A percentile compares a stretch with the other conserved stretches of the same genome.
These are phyloP conservation scores for Halocaridina rubra DNA, from an alignment of 2,888 invertebrate species.

Conservation along the genomic window DNA sequence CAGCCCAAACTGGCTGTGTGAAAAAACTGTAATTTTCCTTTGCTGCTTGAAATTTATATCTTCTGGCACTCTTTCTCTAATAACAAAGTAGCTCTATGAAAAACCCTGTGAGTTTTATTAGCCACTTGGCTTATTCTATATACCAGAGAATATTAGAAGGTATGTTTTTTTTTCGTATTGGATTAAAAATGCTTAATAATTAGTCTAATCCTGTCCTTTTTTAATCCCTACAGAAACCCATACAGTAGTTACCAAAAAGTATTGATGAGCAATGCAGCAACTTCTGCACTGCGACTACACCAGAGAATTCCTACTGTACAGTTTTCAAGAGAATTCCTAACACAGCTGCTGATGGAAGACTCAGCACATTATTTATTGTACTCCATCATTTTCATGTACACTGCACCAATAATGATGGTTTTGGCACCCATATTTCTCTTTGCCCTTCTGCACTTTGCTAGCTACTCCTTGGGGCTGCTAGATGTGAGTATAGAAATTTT, in stretches of 20 bases:
- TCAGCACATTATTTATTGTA: constrained; percentile 97
- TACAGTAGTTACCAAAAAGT: constrained; percentile 83
- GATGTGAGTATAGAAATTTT: constrained; percentile 92
- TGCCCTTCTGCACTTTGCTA: constrained; percentile 90
- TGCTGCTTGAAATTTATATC: no score
- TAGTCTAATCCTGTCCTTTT: no score
- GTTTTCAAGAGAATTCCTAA: constrained; percentile 85
- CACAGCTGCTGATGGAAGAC: constrained; percentile 68
- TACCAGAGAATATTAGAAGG: no score
- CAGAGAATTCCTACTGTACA: constrained; percentile 89
- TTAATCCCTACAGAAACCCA: constrained; percentile 56
- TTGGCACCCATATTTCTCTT: constrained; percentile 91
- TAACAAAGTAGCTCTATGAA: no score
- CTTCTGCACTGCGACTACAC: constrained; percentile 93
- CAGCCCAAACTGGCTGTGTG: no score
- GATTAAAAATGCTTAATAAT: no score
- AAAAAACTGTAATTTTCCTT: no score
- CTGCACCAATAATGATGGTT: constrained; percentile 83
- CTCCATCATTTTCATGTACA: constrained; percentile 92
- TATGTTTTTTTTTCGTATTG: no score
- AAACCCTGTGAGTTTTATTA: no score
- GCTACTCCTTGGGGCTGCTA: constrained; percentile 87
- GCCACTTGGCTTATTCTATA: no score
- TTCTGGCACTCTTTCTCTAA: no score
- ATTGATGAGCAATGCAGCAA: constrained; percentile 91